These are phyloP conservation scores for Pangasius sanitwongsei DNA, from an alignment of 2,797 vertebrate species.

Conservation along the genomic window DNA sequence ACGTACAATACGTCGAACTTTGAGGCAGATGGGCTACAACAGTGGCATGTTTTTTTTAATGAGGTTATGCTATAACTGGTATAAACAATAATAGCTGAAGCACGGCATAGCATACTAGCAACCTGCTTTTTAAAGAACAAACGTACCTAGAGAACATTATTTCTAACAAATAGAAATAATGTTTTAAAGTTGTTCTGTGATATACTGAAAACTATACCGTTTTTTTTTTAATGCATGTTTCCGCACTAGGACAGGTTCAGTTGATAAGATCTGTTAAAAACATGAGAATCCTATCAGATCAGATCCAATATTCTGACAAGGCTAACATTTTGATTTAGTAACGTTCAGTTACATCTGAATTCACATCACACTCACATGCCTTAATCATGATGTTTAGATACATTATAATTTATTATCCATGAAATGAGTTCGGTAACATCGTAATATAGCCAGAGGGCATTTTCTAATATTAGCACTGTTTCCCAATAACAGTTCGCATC, in stretches of 20 bases:
- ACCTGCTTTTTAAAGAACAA: too few species aligned
- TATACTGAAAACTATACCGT: too few species aligned
- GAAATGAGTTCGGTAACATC: neutral
- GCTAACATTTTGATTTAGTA: neutral
- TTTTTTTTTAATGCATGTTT: too few species aligned
- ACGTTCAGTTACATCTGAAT: neutral
- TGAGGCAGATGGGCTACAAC: neutral
- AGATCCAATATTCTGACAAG: neutral
- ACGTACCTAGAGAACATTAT: too few species aligned
- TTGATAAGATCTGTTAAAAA: too few species aligned
- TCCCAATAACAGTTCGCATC: neutral
- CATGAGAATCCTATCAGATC: neutral
- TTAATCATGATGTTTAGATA: neutral
- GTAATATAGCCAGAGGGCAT: neutral
- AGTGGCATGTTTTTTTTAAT: neutral
- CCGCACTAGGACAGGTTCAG: too few species aligned
- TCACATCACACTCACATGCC: neutral
- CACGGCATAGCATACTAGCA: too few species aligned
- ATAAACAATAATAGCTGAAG: too few species aligned
- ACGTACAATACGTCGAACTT: neutral
- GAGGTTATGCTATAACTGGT: too few species aligned
- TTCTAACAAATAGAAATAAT: too few species aligned
- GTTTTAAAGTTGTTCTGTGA: too few species aligned
- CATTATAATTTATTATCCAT: neutral
- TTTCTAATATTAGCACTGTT: slow-evolving; percentile 8